Conservation (phyloP, 2,797 vertebrate genomes). For the Danio choprae region DNA sequence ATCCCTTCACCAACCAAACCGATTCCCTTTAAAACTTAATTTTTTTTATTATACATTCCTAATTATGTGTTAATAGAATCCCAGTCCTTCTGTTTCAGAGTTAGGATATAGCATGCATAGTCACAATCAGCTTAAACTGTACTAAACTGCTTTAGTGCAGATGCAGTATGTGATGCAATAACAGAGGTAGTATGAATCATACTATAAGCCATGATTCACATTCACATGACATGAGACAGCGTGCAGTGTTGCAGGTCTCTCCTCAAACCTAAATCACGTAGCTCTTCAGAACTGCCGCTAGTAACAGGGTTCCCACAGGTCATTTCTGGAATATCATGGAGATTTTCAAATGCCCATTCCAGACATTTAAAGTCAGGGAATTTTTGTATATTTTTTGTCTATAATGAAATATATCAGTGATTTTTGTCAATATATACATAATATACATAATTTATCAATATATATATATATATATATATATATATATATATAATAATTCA, state of each 20-base stretch:
- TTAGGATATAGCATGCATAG: neutral
- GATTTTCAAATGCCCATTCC: too few species aligned
- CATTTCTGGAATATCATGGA: too few species aligned
- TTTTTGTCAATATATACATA: too few species aligned
- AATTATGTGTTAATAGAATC: neutral
- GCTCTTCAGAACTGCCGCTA: slow-evolving; percentile 16
- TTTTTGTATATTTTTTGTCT: too few species aligned
- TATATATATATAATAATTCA: too few species aligned
- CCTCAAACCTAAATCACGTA: slow-evolving; percentile 3
- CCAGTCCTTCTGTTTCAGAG: neutral
- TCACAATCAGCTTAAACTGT: slow-evolving; percentile 10
- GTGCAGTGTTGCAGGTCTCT: slow-evolving; percentile 7
- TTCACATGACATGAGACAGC: slow-evolving; percentile 61
- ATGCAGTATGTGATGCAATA: slow-evolving; percentile 47
- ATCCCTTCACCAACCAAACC: neutral
- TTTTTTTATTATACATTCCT: neutral
- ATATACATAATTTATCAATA: too few species aligned
- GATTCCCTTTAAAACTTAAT: neutral
- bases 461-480: too few species aligned
- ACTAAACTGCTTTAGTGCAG: slow-evolving; percentile 42
- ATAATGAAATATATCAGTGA: too few species aligned
- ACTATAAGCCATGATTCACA: slow-evolving; percentile 68
- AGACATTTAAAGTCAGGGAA: too few species aligned
- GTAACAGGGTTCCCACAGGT: neutral
- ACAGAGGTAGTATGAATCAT: slow-evolving; percentile 62